Evolutionary conservation across 2,888 invertebrate genomes (phyloP).

Genomic region (Drosophila neotestacea): DNA sequence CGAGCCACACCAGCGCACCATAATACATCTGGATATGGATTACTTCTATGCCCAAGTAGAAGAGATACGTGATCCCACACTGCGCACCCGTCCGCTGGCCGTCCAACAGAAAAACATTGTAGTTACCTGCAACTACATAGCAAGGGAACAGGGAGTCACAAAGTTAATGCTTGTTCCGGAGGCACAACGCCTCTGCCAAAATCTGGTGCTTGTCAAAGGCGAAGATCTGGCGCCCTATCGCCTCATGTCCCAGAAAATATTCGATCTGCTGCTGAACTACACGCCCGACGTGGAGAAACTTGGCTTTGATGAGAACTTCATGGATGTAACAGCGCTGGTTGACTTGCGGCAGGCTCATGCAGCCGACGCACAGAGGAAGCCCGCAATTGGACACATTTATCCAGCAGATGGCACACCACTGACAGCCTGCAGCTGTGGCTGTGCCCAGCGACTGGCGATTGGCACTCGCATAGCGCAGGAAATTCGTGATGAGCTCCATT

Average conservation of each 20-base stretch:
- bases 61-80: conserved; percentile 90
- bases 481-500: conserved; percentile 89
- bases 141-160: conserved; percentile 90
- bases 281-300: conserved; percentile 91
- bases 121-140: conserved; percentile 94
- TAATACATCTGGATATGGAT: conserved; percentile 93
- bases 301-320: conserved; percentile 94
- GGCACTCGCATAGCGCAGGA: conserved; percentile 92
- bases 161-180: conserved; percentile 93
- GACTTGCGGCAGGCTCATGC: conserved; percentile 67
- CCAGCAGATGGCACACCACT: conserved; percentile 86
- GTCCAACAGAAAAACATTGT: conserved; percentile 94
- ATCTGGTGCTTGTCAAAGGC: conserved; percentile 91
- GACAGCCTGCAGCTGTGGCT: conserved; percentile 90
- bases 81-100: conserved; percentile 90
- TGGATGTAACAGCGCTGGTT: conserved; percentile 90
- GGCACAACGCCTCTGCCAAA: conserved; percentile 90
- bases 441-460: conserved; percentile 88
- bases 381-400: conserved; percentile 86
- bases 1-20: conserved; percentile 88
- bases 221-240: conserved; percentile 94
- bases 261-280: conserved; percentile 89
- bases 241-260: conserved; percentile 91
- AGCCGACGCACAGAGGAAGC: conserved; percentile 59
- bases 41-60: conserved; percentile 96